Base-by-base conservation (phyloP, 2,113 vertebrate species). In the Prunella himalayana region DNA sequence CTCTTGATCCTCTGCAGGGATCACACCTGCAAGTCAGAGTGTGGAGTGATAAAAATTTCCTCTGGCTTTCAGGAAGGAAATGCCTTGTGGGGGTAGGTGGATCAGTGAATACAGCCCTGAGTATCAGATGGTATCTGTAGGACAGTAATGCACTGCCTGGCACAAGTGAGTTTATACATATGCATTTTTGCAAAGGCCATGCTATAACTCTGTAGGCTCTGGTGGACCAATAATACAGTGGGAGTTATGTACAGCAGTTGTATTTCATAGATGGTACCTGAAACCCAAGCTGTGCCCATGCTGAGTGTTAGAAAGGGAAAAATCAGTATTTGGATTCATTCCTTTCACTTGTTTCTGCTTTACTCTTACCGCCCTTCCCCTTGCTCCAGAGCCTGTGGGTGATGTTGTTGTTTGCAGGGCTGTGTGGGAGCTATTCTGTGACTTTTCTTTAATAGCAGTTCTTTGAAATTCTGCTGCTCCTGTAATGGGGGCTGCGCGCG, bases 401-500 rank as follows among this genome's bases (percentile, higher is more conserved):
- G 92, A 94, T 96, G 92, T 94, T 96, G 95, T 86, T 95, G 93
- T 96, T 96, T 94, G 60, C 90, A 90, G 69, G 51, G 53, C 80
- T 90, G 88, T 35, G 86, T 64, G 86, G 0, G 31, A 97, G 92
- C 90, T 94, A 16, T 95, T 96, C 95, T 92, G 88, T 93, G 94
- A 94, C 94, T 97, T 96, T 70, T 81, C 87, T 96, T 80, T 95
- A 92, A 95, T 75, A 89, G 86, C 45, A 68, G 44, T 61, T 68
- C 96, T 97, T 97, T 94, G 92, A 95, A 97, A 95, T 75, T 66
- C 91, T 94, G 72, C 94, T 75, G 86, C 80, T 90, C 75, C 86
- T 81, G 83, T 66, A 75, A 51, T 37, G 69, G 90, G 82, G 54
- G 45, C 22, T 92, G 87, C 83, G 87, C 1, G 0, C 2, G 0